Evolutionary conservation across 2,113 vertebrate genomes (phyloP).

Genomic region (Phycodurus eques): DNA sequence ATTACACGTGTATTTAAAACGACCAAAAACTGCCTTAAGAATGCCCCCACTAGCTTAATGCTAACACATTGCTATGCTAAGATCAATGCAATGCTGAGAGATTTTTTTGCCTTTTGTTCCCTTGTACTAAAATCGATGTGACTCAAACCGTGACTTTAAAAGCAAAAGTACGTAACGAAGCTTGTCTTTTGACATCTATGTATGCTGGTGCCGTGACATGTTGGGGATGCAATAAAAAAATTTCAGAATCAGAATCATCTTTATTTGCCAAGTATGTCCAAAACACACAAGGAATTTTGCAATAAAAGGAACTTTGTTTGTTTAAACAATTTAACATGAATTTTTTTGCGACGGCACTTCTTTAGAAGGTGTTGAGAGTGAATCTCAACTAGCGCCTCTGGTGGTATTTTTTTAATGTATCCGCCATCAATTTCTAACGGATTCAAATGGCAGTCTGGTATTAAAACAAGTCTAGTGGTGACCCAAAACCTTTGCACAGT

Average conservation of each 20-base stretch:
- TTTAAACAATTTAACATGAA: neutral
- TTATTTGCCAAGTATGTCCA: no score
- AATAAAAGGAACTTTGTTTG: neutral
- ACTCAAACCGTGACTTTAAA: neutral
- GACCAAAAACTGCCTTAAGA: neutral
- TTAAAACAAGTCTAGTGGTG: neutral
- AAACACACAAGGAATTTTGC: no score
- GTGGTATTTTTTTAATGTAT: neutral
- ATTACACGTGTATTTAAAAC: neutral
- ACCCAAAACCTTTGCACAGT: conserved; percentile 3
- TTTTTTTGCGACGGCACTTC: neutral
- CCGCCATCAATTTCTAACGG: neutral
- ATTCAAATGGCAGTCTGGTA: neutral
- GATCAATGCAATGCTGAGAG: no score
- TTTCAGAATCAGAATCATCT: no score
- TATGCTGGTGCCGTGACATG: neutral
- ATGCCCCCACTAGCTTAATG: no score
- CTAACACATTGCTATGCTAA: no score
- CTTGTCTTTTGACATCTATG: neutral
- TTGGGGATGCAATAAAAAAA: neutral
- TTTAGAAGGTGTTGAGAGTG: neutral
- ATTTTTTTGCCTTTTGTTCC: neutral
- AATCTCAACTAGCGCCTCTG: neutral
- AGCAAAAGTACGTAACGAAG: neutral
- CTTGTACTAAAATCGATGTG: neutral